phyloP scores from a whole-genome alignment of 2,113 vertebrate species.

The Geococcyx californianus region DNA sequence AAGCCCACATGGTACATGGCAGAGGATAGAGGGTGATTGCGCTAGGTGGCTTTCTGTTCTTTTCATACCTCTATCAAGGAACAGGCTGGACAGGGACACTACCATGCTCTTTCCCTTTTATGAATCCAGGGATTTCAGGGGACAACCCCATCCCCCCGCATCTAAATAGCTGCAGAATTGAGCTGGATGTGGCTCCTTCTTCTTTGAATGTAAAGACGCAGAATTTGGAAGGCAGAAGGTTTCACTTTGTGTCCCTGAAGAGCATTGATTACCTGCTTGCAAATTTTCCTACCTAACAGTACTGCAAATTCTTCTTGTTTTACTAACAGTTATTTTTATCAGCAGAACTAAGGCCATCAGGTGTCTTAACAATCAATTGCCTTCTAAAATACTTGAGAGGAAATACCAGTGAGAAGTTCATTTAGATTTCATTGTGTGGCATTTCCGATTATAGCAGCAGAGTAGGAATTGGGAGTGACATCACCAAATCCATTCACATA shows the following conservation, averaged over 20 bases:
- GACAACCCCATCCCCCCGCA: no score
- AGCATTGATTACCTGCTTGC: not conserved
- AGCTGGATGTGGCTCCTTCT: not conserved
- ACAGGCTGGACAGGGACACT: not conserved
- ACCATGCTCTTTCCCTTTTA: accelerated
- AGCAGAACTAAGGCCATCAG: not conserved
- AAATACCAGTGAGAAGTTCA: not conserved
- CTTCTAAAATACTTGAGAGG: not conserved
- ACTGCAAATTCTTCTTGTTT: not conserved
- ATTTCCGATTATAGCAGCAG: not conserved
- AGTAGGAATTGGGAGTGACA: not conserved
- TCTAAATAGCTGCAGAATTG: not conserved
- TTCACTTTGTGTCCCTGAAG: not conserved
- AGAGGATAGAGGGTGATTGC: not conserved
- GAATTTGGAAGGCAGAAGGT: not conserved
- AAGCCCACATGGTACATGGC: accelerated
- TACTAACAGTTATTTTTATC: not conserved
- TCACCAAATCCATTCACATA: not conserved
- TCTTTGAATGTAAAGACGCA: not conserved
- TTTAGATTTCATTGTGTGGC: not conserved
- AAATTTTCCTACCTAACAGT: not conserved
- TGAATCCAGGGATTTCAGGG: not conserved
- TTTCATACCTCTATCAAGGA: not conserved
- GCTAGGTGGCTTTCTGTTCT: not conserved
- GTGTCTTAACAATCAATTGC: not conserved